These are phyloP conservation scores for Magallana ariakensis DNA, from an alignment of 1,140 invertebrate species.

Conservation along the genomic window DNA sequence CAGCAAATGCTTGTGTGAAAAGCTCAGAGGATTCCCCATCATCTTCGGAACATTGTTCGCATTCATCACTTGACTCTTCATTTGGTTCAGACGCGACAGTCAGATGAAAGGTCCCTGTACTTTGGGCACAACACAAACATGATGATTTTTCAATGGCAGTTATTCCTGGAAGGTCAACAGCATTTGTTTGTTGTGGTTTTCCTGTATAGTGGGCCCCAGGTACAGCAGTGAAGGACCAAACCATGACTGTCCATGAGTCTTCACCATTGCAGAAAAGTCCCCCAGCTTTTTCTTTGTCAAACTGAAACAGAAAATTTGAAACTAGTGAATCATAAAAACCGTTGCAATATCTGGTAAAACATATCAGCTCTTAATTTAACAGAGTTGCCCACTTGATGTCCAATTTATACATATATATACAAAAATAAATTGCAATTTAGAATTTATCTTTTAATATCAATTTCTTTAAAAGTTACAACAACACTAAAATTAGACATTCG, in stretches of 20 bases:
- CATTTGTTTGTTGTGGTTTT: slow-evolving; percentile 12
- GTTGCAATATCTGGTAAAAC: too few relatives aligned
- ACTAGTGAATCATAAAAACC: too few relatives aligned
- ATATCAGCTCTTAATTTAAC: too few relatives aligned
- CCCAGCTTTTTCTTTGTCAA: slow-evolving; percentile 7
- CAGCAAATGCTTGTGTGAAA: background rate
- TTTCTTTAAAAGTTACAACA: too few relatives aligned
- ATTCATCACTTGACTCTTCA: background rate
- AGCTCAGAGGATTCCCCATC: background rate
- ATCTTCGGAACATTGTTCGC: too few relatives aligned
- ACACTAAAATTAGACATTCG: too few relatives aligned
- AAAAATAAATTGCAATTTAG: too few relatives aligned
- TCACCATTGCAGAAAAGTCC: slow-evolving; percentile 13
- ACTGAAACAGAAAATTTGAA: background rate
- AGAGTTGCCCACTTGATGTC: too few relatives aligned
- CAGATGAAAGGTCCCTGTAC: background rate
- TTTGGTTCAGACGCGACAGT: background rate
- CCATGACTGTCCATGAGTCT: background rate
- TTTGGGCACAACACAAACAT: background rate
- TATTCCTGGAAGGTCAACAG: slow-evolving; percentile 9
- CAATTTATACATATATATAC: too few relatives aligned
- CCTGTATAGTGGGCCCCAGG: background rate
- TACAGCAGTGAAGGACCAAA: slow-evolving; percentile 16
- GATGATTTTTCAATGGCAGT: background rate
- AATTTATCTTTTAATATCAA: too few relatives aligned